Base-by-base conservation (phyloP, 2,888 invertebrate genomes). In the Lepidonotus clava region DNA sequence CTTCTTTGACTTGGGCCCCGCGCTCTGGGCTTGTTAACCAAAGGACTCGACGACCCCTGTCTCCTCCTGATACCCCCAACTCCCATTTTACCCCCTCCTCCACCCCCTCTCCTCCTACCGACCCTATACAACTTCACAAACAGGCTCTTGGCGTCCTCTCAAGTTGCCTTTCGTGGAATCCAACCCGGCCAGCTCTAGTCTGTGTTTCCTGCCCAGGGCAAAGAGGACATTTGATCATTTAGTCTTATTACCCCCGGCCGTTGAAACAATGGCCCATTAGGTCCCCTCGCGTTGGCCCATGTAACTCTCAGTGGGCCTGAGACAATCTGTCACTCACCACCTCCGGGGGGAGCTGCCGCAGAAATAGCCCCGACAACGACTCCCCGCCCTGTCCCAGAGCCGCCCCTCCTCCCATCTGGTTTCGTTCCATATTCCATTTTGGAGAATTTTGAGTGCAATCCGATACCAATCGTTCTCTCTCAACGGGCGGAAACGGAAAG, bases 231-330 rank as follows among this genome's bases (percentile, higher is more conserved):
- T 71, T 32, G 71, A 71, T 71, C 71, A 38, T 34, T 71, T 71
- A 14, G 71, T 21, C 34, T 34, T 71, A 71, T 71, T 71, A 71
- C 11, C 71, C 36, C 36, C 34, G 36, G 71, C 11, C 38, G 71
- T 11, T 34, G 36, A 71, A 38, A 71, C 71, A 71, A 71, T 71
- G 71, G 71, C 8, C 71, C 71, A 71, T 71, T 71, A 71, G 36
- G 38, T 11, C 38, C 71, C 71, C 71, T 34, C 21, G 71, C 38
- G 36, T 6, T 14, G 36, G 71, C 18, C 36, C 28, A 28, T 61
- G 71, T 71, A 71, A 71, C 71, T 34, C 71, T 71, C 38, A 36
- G 71, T n/a, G 71, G 71, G 66, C 4, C 71, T n/a, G 71, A n/a
- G 61, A 61, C 38, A n/a, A 38, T 71, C 71, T 71, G 71, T 71